These are phyloP conservation scores for Metacarcinus magister DNA, from an alignment of 2,888 invertebrate species.

Conservation along the genomic window DNA sequence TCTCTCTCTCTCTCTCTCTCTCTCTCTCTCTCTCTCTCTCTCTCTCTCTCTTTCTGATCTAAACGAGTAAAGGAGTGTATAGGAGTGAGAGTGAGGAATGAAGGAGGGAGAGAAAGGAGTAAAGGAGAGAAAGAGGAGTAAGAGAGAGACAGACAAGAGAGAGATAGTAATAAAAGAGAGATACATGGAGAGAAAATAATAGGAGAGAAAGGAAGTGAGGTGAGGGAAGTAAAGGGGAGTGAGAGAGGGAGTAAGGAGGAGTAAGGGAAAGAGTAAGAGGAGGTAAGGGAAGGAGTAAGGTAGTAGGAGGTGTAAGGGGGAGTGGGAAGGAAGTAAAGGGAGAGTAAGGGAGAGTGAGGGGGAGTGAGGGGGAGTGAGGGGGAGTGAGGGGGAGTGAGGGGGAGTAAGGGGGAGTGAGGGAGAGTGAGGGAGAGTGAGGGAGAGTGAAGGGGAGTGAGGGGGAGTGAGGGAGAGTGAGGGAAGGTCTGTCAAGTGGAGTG, in stretches of 20 bases:
- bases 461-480: neutral
- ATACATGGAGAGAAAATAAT: neutral
- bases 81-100: neutral
- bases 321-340: neutral
- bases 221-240: neutral
- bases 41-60: constrained; percentile 40
- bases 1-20: constrained; percentile 65
- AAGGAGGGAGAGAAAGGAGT: neutral
- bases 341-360: constrained; percentile 37
- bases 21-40: constrained; percentile 72
- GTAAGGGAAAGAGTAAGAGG: neutral
- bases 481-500: neutral
- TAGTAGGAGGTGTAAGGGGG: neutral
- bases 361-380: neutral
- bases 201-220: neutral
- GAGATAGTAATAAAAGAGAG: neutral
- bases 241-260: neutral
- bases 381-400: neutral
- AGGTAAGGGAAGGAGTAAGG: neutral
- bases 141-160: neutral
- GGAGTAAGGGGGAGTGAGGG: neutral
- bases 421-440: neutral
- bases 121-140: neutral
- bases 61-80: neutral
- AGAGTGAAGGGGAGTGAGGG: neutral